Evolutionary conservation across 2,797 vertebrate genomes (phyloP).

Genomic region (Percopsis omiscomaycus): DNA sequence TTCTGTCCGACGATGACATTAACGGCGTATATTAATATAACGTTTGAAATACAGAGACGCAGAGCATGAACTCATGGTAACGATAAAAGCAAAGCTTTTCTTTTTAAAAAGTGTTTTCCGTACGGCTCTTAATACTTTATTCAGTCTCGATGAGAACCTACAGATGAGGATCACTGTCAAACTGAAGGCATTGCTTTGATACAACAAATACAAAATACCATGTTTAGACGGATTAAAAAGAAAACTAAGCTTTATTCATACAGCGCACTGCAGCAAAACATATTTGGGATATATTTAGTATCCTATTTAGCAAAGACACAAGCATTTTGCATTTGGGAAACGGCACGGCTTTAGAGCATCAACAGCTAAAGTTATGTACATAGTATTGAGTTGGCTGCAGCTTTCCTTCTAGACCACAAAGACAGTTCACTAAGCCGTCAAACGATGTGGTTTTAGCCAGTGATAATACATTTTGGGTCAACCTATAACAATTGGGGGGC

Average conservation of each 20-base stretch:
- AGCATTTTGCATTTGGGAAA: constrained; percentile 75
- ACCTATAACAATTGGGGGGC: constrained; percentile 46
- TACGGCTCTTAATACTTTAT: constrained; percentile 42
- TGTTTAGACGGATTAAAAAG: constrained; percentile 77
- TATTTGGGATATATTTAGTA: constrained; percentile 79
- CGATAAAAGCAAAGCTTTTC: constrained; percentile 12
- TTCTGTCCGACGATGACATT: constrained; percentile 65
- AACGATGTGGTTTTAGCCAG: constrained; percentile 35
- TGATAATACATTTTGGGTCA: constrained; percentile 37
- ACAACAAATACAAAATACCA: constrained; percentile 82
- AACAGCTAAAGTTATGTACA: constrained; percentile 77
- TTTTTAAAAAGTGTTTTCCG: constrained; percentile 1
- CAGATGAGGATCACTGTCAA: constrained; percentile 62
- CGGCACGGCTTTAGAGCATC: constrained; percentile 73
- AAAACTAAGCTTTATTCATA: constrained; percentile 84
- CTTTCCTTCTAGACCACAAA: constrained; percentile 53
- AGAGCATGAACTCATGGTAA: constrained; percentile 56
- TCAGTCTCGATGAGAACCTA: constrained; percentile 56
- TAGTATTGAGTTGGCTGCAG: constrained; percentile 72
- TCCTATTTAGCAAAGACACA: constrained; percentile 84
- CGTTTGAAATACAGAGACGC: constrained; percentile 67
- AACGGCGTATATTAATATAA: constrained; percentile 68
- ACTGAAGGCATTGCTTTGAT: constrained; percentile 69
- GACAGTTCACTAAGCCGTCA: constrained; percentile 30
- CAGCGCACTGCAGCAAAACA: constrained; percentile 80